Evolutionary conservation across 2,797 vertebrate species (phyloP).

Genomic region (Coregonus suidteri): DNA sequence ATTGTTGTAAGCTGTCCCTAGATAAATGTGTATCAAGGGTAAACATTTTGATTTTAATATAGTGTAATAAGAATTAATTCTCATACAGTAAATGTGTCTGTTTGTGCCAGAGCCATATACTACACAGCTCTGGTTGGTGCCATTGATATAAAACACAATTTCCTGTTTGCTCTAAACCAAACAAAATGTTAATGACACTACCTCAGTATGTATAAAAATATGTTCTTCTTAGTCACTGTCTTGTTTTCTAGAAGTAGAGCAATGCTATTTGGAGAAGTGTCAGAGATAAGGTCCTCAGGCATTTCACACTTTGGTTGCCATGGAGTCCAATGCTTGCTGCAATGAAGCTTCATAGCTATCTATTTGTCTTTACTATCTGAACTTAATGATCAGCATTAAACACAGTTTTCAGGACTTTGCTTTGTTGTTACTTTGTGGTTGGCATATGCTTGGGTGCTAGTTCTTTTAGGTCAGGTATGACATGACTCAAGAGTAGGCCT

Average conservation of each 20-base stretch:
- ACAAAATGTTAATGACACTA: neutral
- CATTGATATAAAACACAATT: neutral
- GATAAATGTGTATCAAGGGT: slow-evolving; percentile 16
- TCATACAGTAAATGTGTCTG: neutral
- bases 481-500: neutral
- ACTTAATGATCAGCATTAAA: neutral
- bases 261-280: slow-evolving; percentile 15
- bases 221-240: neutral
- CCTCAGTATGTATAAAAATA: neutral
- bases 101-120: neutral
- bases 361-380: neutral
- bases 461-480: neutral
- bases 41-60: slow-evolving; percentile 24
- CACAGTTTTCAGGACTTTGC: neutral
- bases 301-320: slow-evolving; percentile 38
- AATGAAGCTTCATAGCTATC: neutral
- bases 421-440: neutral
- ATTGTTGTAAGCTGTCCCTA: slow-evolving; percentile 9
- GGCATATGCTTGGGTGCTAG: neutral
- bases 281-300: slow-evolving; percentile 24
- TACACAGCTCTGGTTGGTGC: neutral
- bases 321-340: slow-evolving; percentile 15
- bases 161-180: slow-evolving; percentile 1
- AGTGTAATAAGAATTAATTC: neutral
- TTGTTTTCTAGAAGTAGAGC: slow-evolving; percentile 3